Conservation (phyloP, 2,113 vertebrate genomes). For the Psammodynastes pulverulentus region DNA sequence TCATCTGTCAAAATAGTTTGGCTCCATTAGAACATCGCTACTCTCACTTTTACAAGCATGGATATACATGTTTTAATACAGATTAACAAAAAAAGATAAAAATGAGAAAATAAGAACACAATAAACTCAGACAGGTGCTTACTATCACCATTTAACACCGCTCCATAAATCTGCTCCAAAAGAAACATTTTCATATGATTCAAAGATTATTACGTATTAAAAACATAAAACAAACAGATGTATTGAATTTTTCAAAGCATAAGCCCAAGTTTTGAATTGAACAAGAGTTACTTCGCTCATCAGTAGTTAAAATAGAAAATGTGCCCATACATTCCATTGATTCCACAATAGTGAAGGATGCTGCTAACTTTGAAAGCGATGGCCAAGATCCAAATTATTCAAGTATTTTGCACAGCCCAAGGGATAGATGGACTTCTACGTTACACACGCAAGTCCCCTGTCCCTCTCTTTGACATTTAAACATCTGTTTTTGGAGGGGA, state of each 20-base stretch:
- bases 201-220: neutral
- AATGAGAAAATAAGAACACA: neutral
- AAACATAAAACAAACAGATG: neutral
- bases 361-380: neutral
- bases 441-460: neutral
- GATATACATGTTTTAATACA: neutral
- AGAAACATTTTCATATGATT: neutral
- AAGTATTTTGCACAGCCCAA: neutral
- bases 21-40: neutral
- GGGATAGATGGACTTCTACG: neutral
- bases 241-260: neutral
- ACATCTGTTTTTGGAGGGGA: neutral
- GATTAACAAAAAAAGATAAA: neutral
- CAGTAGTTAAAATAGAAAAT: neutral
- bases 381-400: neutral
- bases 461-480: neutral
- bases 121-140: neutral
- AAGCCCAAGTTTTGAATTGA: neutral
- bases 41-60: neutral
- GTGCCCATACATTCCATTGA: neutral
- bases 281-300: neutral
- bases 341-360: neutral
- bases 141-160: neutral
- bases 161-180: neutral
- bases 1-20: neutral